phyloP scores from a whole-genome alignment of 2,888 invertebrate genomes.

The Junonia oenone region DNA sequence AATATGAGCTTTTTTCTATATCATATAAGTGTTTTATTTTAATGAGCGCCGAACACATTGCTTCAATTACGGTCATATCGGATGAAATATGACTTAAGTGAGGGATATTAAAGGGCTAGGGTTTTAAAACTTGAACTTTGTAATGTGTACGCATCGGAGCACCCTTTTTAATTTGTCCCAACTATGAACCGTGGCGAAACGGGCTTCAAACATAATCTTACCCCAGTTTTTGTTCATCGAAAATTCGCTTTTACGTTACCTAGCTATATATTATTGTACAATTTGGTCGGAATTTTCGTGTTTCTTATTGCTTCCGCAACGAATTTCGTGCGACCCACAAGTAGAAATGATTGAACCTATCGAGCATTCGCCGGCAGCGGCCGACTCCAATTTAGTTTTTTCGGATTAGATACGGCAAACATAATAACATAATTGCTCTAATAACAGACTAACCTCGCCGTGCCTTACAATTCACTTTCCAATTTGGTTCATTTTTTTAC shows the following conservation, averaged over 20 bases:
- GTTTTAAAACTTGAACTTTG: constrained; percentile 74
- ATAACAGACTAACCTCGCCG: constrained; percentile 71
- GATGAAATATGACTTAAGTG: constrained; percentile 79
- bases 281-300: constrained; percentile 71
- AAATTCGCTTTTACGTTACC: constrained; percentile 45
- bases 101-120: constrained; percentile 78
- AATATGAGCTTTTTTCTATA: constrained; percentile 51
- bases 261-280: constrained; percentile 56
- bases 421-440: constrained; percentile 80
- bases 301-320: constrained; percentile 79
- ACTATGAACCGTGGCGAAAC: constrained; percentile 67
- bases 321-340: constrained; percentile 78
- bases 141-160: constrained; percentile 66
- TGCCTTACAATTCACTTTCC: constrained; percentile 79
- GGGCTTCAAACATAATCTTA: constrained; percentile 49
- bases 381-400: constrained; percentile 77
- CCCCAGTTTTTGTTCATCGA: constrained; percentile 44
- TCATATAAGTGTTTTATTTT: constrained; percentile 57
- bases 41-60: constrained; percentile 48
- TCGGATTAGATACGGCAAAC: constrained; percentile 78
- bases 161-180: constrained; percentile 76
- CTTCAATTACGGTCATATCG: constrained; percentile 78
- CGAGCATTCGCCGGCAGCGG: constrained; percentile 76
- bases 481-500: constrained; percentile 75
- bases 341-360: constrained; percentile 75